Evolutionary conservation across 2,797 vertebrate species (phyloP).

Genomic region (Myotis pilosus): DNA sequence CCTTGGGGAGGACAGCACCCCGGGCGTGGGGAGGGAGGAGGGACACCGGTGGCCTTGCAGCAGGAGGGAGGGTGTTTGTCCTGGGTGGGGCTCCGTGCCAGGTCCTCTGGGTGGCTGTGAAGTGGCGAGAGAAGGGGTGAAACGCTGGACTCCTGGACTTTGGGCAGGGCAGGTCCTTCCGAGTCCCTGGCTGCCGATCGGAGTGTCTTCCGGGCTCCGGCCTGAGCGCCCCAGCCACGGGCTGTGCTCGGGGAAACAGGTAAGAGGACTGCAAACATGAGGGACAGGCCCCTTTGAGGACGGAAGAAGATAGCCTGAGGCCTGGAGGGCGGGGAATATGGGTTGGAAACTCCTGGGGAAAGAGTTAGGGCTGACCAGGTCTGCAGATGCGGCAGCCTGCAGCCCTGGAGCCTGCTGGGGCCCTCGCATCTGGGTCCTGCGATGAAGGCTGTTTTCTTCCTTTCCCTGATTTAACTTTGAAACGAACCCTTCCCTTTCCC

Average conservation of each 20-base stretch:
- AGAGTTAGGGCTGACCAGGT: neutral
- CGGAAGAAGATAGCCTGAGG: neutral
- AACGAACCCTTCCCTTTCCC: neutral
- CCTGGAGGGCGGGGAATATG: neutral
- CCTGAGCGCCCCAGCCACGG: constrained; percentile 8
- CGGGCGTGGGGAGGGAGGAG: constrained; percentile 9
- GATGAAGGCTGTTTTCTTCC: neutral
- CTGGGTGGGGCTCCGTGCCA: constrained; percentile 60
- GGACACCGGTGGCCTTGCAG: neutral
- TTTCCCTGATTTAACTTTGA: neutral
- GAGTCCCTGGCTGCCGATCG: constrained; percentile 35
- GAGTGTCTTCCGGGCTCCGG: constrained; percentile 60
- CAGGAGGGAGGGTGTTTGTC: constrained; percentile 56
- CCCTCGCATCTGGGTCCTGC: neutral
- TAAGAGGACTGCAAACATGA: constrained; percentile 51
- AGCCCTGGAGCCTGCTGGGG: neutral
- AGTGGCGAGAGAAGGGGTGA: constrained; percentile 48
- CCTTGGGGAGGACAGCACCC: constrained; percentile 42
- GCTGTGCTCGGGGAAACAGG: constrained; percentile 41
- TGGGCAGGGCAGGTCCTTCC: constrained; percentile 59
- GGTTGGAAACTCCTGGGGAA: neutral
- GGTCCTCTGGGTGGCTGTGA: constrained; percentile 63
- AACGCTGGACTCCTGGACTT: constrained; percentile 75
- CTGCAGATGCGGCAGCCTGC: neutral
- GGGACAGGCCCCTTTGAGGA: constrained; percentile 22